Percentiles rank a stretch among this genome's conserved stretches.
These are phyloP conservation scores for Anoncus sp. DNA, from an alignment of 2,888 invertebrate species.

Conservation along the genomic window DNA sequence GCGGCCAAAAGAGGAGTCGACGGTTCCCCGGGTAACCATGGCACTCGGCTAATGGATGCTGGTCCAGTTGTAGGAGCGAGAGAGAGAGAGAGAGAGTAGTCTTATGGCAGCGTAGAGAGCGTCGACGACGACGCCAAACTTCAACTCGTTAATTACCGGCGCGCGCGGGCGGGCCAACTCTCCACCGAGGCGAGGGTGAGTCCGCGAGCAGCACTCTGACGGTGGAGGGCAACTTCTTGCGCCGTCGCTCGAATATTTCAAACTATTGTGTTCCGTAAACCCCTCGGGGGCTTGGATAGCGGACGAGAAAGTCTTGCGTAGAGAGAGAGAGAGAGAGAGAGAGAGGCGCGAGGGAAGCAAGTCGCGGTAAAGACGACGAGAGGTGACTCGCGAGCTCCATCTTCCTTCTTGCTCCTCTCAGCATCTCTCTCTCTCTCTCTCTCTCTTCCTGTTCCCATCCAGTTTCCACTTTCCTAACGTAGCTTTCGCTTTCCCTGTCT, in stretches of 20 bases:
- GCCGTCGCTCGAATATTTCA: slow-evolving; percentile 82
- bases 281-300: slow-evolving; percentile 79
- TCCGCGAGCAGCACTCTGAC: slow-evolving; percentile 39
- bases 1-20: slow-evolving; percentile 78
- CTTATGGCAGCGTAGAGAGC: slow-evolving; percentile 59
- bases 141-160: slow-evolving; percentile 83
- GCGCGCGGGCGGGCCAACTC: slow-evolving; percentile 73
- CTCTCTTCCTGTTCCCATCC: slow-evolving; percentile 51
- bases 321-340: slow-evolving; percentile 45
- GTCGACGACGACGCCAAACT: slow-evolving; percentile 81
- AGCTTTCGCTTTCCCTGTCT: slow-evolving; percentile 53
- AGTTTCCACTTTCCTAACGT: slow-evolving; percentile 59
- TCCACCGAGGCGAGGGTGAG: slow-evolving; percentile 17
- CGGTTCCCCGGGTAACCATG: slow-evolving; percentile 71
- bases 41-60: slow-evolving; percentile 83
- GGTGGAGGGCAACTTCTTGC: slow-evolving; percentile 76
- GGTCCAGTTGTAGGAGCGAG: slow-evolving; percentile 46
- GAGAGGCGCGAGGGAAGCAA: slow-evolving; percentile 38
- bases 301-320: slow-evolving; percentile 51
- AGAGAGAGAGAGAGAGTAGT: slow-evolving; percentile 44
- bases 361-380: slow-evolving; percentile 47
- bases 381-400: slow-evolving; percentile 40
- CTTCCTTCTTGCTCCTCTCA: slow-evolving; percentile 37
- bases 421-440: no score
- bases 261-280: slow-evolving; percentile 82